Percentiles rank a stretch among this genome's conserved stretches.
These are phyloP conservation scores for Seriola dumerili DNA, from an alignment of 2,113 vertebrate species.

Conservation along the genomic window DNA sequence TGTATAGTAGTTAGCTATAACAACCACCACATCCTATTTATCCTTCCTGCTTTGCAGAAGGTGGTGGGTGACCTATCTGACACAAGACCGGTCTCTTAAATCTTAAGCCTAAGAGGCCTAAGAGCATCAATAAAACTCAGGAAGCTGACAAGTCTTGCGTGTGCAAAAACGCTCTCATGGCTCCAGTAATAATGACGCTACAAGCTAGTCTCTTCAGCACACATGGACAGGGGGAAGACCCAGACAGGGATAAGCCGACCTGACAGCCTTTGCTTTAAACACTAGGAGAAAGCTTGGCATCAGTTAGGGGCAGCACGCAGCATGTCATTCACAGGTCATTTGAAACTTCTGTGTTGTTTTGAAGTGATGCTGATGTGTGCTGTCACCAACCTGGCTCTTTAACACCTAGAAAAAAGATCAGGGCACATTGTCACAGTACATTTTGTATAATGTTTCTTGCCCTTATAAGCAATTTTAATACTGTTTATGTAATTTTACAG, in stretches of 20 bases:
- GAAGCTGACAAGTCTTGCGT: not conserved
- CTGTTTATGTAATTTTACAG: too few relatives aligned
- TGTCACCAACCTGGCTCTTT: not conserved
- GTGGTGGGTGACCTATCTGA: not conserved
- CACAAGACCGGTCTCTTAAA: not conserved
- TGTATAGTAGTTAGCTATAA: not conserved
- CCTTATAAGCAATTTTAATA: not conserved
- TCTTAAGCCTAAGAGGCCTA: not conserved
- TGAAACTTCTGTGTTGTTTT: constrained; percentile 11
- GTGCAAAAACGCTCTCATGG: not conserved
- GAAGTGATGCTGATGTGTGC: not conserved
- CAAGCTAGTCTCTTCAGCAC: not conserved
- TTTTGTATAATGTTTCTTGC: not conserved
- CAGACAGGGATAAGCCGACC: not conserved
- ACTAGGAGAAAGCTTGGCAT: not conserved
- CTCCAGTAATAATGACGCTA: not conserved
- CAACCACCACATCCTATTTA: not conserved
- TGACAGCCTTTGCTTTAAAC: not conserved
- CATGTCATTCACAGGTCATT: not conserved
- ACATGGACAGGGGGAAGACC: not conserved
- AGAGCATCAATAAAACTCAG: not conserved
- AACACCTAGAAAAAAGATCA: not conserved
- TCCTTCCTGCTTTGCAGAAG: not conserved
- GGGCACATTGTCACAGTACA: not conserved
- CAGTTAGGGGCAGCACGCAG: not conserved